Evolutionary conservation across 2,113 vertebrate genomes (phyloP).

Genomic region (Cavia aperea): DNA sequence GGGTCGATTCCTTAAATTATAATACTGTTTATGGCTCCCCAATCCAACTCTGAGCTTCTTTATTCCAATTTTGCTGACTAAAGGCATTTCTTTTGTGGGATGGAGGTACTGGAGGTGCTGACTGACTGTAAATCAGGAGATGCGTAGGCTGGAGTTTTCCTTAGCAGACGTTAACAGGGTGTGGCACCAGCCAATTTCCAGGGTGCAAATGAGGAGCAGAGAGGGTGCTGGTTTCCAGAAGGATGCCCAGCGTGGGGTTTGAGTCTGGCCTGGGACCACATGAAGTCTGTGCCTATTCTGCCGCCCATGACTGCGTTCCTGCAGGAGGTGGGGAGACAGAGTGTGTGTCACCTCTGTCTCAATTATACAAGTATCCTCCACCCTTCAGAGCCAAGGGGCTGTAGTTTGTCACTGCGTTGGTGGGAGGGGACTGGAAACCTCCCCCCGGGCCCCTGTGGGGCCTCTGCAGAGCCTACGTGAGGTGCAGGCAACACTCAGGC

Average conservation of each 20-base stretch:
- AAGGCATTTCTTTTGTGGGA: not conserved
- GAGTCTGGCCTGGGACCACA: not conserved
- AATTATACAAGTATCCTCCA: no score
- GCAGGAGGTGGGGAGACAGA: rapidly evolving
- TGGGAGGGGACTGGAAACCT: not conserved
- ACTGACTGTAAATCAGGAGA: not conserved
- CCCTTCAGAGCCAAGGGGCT: not conserved
- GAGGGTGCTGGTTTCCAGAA: not conserved
- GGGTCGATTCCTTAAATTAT: not conserved
- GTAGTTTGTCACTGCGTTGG: not conserved
- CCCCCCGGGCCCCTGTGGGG: not conserved
- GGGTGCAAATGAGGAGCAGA: not conserved
- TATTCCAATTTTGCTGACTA: rapidly evolving
- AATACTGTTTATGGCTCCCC: no score
- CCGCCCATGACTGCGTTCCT: not conserved
- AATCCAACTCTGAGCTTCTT: no score
- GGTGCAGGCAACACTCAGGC: not conserved
- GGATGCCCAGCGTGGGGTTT: not conserved
- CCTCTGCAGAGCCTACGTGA: not conserved
- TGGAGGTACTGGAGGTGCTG: not conserved
- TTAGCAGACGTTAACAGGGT: no score
- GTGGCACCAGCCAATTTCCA: not conserved
- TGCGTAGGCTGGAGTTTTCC: not conserved
- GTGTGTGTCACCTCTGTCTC: not conserved
- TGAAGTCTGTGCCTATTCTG: not conserved